Base-by-base conservation (phyloP, 2,888 invertebrate species). In the Orthonychiurus folsomi region DNA sequence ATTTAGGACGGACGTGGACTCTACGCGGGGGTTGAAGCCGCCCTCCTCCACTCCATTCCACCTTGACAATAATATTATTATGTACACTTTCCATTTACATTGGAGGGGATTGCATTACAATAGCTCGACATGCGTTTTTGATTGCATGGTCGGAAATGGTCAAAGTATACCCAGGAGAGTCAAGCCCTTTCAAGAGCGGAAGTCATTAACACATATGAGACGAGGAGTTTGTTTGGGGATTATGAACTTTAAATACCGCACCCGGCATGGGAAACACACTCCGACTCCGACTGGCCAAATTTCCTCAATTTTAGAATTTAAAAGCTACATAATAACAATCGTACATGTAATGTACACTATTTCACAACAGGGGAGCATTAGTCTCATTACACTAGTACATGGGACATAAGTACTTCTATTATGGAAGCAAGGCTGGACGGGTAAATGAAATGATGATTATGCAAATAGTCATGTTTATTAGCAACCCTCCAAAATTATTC, bases 21-120 rank as follows among this genome's bases (percentile, higher is more conserved):
- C 37, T 37, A 52, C 23, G n/a, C 48, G 18, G 53, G n/a, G 53
- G n/a, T n/a, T 37, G 15, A 60, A 63, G 58, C 56, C 59, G 58
- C 37, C 15, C 37, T 5, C 37, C 5, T 37, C 9, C 37, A 37
- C 37, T 9, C 20, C 25, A 18, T 54, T 18, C 54, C 23, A 21
- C 25, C 54, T 54, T 25, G 21, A 25, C 54, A 54, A 37, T 37
- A 37, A 37, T 37, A 37, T 37, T 9, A 20, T 18, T 18, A 15
- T 47, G 48, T 12, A 12, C 12, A 2, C n/a, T 50, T 20, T 50
- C 21, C 50, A 50, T n/a, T 50, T 50, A 50, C n/a, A n/a, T 21
- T 20, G 21, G 3, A 18, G 52, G 9, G 52, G 3, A n/a, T 20
- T n/a, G n/a, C n/a, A n/a, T 52, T 20, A 20, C 23, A 52, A n/a